Evolutionary conservation across 23 tunicate species (phyloP).

Genomic region (Trididemnum clinides): DNA sequence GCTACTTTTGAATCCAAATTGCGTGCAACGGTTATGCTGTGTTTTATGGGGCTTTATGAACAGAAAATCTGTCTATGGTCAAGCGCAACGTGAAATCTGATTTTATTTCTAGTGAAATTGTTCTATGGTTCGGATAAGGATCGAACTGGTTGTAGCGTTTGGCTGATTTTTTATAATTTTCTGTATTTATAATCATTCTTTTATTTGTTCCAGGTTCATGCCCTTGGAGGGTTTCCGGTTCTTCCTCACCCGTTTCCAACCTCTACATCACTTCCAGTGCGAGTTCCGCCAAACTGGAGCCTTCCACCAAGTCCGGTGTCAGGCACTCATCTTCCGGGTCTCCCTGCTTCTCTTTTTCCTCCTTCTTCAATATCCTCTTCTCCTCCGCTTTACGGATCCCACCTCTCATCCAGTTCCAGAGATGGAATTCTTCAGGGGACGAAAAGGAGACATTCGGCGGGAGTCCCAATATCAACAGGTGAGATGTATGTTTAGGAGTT

Average conservation of each 20-base stretch:
- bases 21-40: no score
- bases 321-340: slow-evolving; percentile 39
- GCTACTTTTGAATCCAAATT: no score
- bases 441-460: slow-evolving; percentile 66
- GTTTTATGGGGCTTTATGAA: no score
- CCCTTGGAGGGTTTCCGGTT: neutral
- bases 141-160: no score
- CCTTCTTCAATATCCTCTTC: slow-evolving; percentile 67
- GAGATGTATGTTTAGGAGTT: no score
- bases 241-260: slow-evolving; percentile 21
- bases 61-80: no score
- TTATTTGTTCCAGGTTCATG: neutral
- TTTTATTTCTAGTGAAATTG: no score
- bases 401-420: slow-evolving; percentile 5
- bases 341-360: slow-evolving; percentile 58
- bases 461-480: slow-evolving; percentile 87
- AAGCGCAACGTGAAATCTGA: no score
- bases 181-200: no score
- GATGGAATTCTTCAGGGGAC: slow-evolving; percentile 34
- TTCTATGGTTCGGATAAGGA: no score
- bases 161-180: no score
- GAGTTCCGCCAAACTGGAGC: slow-evolving; percentile 38
- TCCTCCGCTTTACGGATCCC: slow-evolving; percentile 66
- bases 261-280: neutral
- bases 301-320: slow-evolving; percentile 81